Base-by-base conservation (phyloP, 2,888 invertebrate species). In the Lydus trimaculatus region DNA sequence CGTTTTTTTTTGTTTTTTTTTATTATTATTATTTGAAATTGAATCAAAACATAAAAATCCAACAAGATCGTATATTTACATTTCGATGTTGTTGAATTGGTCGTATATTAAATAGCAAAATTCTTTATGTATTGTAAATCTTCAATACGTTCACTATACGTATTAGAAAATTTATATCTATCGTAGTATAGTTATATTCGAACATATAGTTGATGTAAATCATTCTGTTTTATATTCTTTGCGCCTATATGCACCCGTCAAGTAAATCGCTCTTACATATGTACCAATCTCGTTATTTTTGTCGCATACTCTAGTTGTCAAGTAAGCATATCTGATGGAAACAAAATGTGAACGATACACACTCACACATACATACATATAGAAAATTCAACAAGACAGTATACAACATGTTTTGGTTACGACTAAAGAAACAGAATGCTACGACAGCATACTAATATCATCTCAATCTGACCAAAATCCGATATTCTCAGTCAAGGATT, bases 381-480 rank as follows among this genome's bases (percentile, higher is more conserved):
- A 36, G 9, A 13, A 6, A 36, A 33, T 20, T 31, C 17, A 13
- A 39, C 61, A 61, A 31, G 61, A 61, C n/a, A 58, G 64, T 61
- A 64, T 60, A 60, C 69, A 70, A 66, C 75, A 75, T 75, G 75
- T 69, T 73, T 68, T 70, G 66, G 52, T 66, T 67, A 72, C 71
- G 72, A 70, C 72, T 64, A 71, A 65, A 70, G 61, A 63, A 73
- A 71, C 69, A 70, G 68, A 72, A 71, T 61, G 69, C 68, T 68
- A 63, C 71, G 67, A 65, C 75, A 71, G 77, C 75, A 77, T 77
- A 76, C 75, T 77, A 77, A 77, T 75, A 74, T 73, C 64, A 43
- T 43, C 61, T 72, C 75, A 73, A 73, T 76, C 73, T 76, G 74
- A 73, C 73, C 75, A 73, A 74, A 76, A 76, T 75, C 69, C 75